These are phyloP conservation scores for Cyclina sinensis DNA, from an alignment of 1,140 invertebrate genomes.

Conservation along the genomic window DNA sequence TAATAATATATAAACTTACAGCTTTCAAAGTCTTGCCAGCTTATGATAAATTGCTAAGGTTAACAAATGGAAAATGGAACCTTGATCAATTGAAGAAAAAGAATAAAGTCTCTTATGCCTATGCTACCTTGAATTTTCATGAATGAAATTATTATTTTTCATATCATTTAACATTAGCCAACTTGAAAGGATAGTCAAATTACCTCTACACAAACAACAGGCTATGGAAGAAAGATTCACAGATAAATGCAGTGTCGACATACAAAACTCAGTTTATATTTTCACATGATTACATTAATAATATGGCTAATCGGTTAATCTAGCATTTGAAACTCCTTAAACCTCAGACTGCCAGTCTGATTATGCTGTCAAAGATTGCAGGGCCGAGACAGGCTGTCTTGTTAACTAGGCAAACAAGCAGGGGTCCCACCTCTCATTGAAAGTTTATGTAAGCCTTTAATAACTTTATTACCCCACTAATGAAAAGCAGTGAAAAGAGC, in stretches of 20 bases:
- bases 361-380: slow-evolving; percentile 54
- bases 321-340: slow-evolving; percentile 36
- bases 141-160: slow-evolving; percentile 29
- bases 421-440: slow-evolving; percentile 56
- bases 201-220: not conserved
- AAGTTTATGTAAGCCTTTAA: slow-evolving; percentile 49
- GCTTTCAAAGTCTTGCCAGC: not conserved
- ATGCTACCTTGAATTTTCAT: slow-evolving; percentile 19
- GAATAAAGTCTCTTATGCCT: not conserved
- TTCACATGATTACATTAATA: slow-evolving; percentile 55
- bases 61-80: not conserved
- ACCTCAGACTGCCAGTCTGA: slow-evolving; percentile 35
- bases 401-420: slow-evolving; percentile 36
- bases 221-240: not conserved
- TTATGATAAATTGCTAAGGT: slow-evolving; percentile 31
- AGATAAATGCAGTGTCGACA: slow-evolving; percentile 4
- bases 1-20: slow-evolving; percentile 31
- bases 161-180: slow-evolving; percentile 15
- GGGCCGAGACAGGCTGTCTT: slow-evolving; percentile 39
- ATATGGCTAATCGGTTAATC: slow-evolving; percentile 33
- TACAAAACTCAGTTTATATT: slow-evolving; percentile 3
- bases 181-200: slow-evolving; percentile 29
- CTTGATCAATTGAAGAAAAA: slow-evolving; percentile 20
- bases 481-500: slow-evolving; percentile 29
- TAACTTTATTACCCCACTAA: slow-evolving; percentile 41